These are phyloP conservation scores for Opisthocomus hoazin DNA, from an alignment of 2,113 vertebrate species.

Conservation along the genomic window DNA sequence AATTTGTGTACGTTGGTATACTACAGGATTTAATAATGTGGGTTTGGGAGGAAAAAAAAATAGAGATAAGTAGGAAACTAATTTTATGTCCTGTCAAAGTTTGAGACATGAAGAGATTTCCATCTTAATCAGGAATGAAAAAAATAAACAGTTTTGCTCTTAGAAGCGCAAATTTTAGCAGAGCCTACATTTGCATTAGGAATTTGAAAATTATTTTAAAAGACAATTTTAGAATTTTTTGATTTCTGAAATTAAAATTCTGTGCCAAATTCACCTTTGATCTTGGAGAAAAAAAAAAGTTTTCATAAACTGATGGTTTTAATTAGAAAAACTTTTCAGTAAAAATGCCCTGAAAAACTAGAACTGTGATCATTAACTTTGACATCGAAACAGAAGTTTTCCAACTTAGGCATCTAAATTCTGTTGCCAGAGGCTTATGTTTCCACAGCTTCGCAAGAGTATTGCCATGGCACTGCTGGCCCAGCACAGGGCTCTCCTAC, in stretches of 20 bases:
- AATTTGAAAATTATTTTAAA: background rate
- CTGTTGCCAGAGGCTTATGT: background rate
- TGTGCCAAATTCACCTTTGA: background rate
- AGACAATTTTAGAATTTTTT: background rate
- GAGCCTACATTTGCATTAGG: background rate
- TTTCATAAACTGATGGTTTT: background rate
- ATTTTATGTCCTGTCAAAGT: background rate
- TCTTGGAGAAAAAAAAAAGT: rapidly evolving
- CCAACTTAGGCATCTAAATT: background rate
- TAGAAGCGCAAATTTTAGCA: background rate
- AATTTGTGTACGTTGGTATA: background rate
- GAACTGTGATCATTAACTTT: background rate
- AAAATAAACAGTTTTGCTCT: background rate
- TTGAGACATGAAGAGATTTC: background rate
- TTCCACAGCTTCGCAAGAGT: background rate
- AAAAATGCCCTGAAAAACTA: background rate
- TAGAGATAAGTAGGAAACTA: background rate
- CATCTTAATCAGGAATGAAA: background rate
- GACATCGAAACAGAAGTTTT: background rate
- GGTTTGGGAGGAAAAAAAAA: background rate
- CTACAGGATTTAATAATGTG: background rate
- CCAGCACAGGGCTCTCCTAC: background rate
- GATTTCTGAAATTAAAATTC: background rate
- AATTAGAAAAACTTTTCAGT: background rate
- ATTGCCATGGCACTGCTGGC: background rate